A percentile compares a stretch with the other conserved stretches of the same genome.
Evolutionary conservation across 2,113 vertebrate genomes (phyloP).

Genomic region (Gymnorhina tibicen): DNA sequence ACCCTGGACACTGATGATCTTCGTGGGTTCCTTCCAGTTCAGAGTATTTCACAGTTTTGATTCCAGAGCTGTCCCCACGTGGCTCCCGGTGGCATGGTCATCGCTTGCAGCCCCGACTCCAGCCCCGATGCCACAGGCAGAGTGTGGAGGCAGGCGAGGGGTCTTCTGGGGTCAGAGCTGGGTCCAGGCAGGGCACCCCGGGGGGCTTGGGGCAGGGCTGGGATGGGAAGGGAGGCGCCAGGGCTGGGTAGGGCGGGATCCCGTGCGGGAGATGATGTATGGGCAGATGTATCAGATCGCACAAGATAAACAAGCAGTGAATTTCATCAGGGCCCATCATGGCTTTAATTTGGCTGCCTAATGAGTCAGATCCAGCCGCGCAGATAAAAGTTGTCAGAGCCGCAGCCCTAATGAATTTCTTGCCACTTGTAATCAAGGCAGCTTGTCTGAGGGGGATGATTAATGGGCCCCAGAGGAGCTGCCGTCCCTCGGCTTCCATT

Average conservation of each 20-base stretch:
- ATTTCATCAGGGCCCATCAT: conserved; percentile 96
- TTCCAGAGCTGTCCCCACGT: accelerated
- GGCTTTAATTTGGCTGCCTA: conserved; percentile 96
- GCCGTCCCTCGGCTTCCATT: conserved; percentile 89
- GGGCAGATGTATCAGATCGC: conserved; percentile 90
- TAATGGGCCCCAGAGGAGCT: conserved; percentile 94
- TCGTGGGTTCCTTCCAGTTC: background rate
- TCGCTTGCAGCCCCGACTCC: accelerated
- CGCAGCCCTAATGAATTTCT: conserved; percentile 96
- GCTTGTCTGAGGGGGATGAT: conserved; percentile 94
- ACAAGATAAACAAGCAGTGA: conserved; percentile 97
- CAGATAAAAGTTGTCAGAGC: conserved; percentile 96
- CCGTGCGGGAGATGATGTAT: conserved; percentile 77
- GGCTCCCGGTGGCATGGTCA: accelerated
- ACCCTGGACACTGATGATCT: accelerated
- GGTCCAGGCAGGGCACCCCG: background rate
- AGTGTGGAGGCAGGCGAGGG: accelerated
- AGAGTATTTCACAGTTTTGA: background rate
- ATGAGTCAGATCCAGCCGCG: conserved; percentile 94
- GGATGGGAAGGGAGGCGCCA: background rate
- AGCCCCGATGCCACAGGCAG: accelerated
- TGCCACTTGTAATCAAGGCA: conserved; percentile 98
- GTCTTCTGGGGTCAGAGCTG: background rate
- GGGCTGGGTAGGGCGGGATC: conserved; percentile 46
- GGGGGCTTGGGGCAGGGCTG: background rate